Conservation (phyloP, 2,113 vertebrate species). For the Bubo scandiacus region DNA sequence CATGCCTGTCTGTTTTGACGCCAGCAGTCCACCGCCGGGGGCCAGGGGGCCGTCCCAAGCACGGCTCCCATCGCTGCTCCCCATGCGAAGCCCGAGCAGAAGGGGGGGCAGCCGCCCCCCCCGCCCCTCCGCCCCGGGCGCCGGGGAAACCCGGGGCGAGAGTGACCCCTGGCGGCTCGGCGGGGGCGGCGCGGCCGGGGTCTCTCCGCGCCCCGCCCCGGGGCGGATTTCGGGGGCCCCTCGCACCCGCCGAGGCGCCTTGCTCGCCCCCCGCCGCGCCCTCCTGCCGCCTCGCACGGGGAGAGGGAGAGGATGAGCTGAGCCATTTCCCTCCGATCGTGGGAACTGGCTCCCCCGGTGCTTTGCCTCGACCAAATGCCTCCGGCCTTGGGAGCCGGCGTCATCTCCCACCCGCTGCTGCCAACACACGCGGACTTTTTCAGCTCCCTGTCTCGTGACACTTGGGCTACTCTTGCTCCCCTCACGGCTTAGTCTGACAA, state of each 20-base stretch:
- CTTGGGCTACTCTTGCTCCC: not conserved
- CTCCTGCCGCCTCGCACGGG: rapidly evolving
- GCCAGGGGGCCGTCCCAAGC: not conserved
- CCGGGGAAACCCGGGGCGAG: not conserved
- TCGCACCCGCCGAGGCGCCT: rapidly evolving
- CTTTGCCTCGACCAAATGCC: not conserved
- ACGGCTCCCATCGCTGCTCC: not conserved
- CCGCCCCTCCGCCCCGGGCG: no score
- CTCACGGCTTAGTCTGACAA: not conserved
- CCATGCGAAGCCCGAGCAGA: no score
- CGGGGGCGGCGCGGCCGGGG: rapidly evolving
- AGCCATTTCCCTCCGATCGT: rapidly evolving
- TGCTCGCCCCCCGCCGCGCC: rapidly evolving
- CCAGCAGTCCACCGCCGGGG: not conserved
- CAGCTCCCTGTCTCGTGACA: not conserved
- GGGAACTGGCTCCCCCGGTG: not conserved
- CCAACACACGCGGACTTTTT: rapidly evolving
- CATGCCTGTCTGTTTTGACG: not conserved
- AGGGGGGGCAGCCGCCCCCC: no score
- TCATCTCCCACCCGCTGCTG: not conserved
- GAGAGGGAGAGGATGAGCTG: not conserved
- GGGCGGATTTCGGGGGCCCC: rapidly evolving
- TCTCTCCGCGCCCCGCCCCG: rapidly evolving
- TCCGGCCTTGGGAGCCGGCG: not conserved
- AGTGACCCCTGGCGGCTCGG: not conserved